A percentile compares a stretch with the other conserved stretches of the same genome.
Evolutionary conservation across 2,888 invertebrate species (phyloP).

Genomic region (Autographa gamma): DNA sequence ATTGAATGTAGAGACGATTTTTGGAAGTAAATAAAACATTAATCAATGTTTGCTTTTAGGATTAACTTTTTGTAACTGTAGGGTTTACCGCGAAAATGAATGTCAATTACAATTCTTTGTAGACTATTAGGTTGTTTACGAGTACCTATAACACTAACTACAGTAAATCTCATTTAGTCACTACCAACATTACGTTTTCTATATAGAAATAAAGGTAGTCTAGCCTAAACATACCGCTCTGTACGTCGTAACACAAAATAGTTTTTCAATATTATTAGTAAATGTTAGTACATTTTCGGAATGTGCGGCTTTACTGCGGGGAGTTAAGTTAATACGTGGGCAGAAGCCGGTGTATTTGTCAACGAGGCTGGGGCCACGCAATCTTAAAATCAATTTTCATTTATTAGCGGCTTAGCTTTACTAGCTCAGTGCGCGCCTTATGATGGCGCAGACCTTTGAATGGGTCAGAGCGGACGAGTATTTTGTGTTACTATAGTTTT

Average conservation of each 20-base stretch:
- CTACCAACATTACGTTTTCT: too few species aligned
- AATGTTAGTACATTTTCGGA: conserved; percentile 55
- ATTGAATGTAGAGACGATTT: not conserved
- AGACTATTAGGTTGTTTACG: too few species aligned
- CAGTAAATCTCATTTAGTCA: too few species aligned
- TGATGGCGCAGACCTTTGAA: conserved; percentile 57
- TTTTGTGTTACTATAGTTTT: not conserved
- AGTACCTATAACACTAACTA: too few species aligned
- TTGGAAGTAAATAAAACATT: not conserved
- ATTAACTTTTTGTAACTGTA: not conserved
- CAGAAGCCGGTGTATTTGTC: conserved; percentile 85
- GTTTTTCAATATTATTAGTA: conserved; percentile 43
- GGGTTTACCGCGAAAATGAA: too few species aligned
- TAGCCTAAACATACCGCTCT: not conserved
- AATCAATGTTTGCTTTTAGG: not conserved
- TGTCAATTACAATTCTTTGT: too few species aligned
- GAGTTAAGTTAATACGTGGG: conserved; percentile 70
- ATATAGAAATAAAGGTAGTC: too few species aligned
- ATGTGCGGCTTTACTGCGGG: conserved; percentile 49
- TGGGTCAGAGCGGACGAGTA: conserved; percentile 32
- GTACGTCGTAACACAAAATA: conserved; percentile 23
- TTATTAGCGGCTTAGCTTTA: conserved; percentile 87
- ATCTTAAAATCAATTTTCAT: conserved; percentile 89
- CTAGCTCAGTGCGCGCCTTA: conserved; percentile 77
- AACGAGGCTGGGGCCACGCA: conserved; percentile 78